A percentile compares a stretch with the other conserved stretches of the same genome.
phyloP scores from a whole-genome alignment of 2,797 vertebrate genomes.

The Dermochelys coriacea region DNA sequence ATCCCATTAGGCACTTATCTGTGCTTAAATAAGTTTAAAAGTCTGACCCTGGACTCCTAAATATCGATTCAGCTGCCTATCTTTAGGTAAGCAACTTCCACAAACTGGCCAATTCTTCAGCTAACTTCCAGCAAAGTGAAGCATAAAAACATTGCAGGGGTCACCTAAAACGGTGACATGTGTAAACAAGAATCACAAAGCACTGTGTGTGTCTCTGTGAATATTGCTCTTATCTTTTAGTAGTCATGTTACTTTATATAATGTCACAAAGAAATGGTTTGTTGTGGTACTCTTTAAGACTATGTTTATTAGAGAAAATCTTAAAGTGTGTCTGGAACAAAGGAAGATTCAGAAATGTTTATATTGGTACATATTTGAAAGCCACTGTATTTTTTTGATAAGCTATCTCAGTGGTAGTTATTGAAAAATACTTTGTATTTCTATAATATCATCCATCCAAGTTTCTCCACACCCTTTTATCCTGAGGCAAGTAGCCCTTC shows the following conservation, averaged over 20 bases:
- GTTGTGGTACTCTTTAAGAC: not conserved
- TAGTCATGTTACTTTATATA: not conserved
- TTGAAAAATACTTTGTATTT: not conserved
- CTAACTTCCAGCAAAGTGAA: not conserved
- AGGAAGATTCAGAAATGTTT: not conserved
- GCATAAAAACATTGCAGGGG: not conserved
- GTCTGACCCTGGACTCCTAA: not conserved
- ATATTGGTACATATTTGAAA: not conserved
- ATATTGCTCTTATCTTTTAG: not conserved
- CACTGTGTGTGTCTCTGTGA: not conserved
- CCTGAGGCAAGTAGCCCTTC: not conserved
- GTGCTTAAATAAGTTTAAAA: not conserved
- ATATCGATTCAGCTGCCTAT: not conserved
- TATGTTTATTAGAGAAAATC: not conserved
- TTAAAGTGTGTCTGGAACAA: not conserved
- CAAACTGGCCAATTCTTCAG: not conserved
- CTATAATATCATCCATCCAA: not conserved
- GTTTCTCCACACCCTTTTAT: not conserved
- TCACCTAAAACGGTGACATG: not conserved
- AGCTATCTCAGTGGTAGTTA: not conserved
- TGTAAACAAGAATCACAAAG: not conserved
- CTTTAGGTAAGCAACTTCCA: not conserved
- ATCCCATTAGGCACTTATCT: not conserved
- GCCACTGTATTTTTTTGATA: not conserved
- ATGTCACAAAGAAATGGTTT: accelerated